Base-by-base conservation (phyloP, 1,140 invertebrate species). In the Gryllus bimaculatus region DNA sequence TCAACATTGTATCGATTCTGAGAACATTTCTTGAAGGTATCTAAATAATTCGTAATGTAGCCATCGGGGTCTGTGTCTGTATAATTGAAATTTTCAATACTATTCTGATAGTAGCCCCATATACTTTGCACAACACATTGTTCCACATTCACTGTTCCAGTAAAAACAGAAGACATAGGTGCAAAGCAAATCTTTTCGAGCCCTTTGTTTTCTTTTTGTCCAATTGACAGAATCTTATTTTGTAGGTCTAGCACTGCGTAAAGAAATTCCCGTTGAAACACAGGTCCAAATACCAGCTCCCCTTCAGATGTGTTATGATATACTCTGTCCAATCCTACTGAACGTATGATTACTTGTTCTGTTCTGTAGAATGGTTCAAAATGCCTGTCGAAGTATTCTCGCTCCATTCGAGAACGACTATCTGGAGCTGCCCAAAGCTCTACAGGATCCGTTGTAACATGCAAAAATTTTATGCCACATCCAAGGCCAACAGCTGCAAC, bases 301-400 rank as follows among this genome's bases (percentile, higher is more conserved):
- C 82, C 79, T 79, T 83, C 78, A n/a, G 39, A 39, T n/a, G 20
- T 75, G 6, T 75, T 75, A 39, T 39, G 74, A 85, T 84, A 83
- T 87, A 88, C 84, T 80, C 85, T 82, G 80, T 83, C 77, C n/a
- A 88, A 76, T 39, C 81, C 82, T 3, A 86, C 82, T 0, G 89
- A 83, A 81, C 88, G 89, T 8, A 95, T 90, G 79, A 96, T 97
- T 66, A 98, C 85, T 86, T 97, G 96, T 83, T 96, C 92, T 8
- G 92, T 93, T 79, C 96, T 89, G 86, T 97, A 98, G 85, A 98
- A 98, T n/a, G 96, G 96, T 20, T 91, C 88, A 83, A 96, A 96
- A 81, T 92, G 89, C 15, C 87, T 86, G 81, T 98, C 95, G 83
- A 93, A 98, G 84, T 92, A 97, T 77, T 95, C 87, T 82, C 95